Evolutionary conservation across 2,888 invertebrate species (phyloP), one percentile per base, ranked within the genome.

Genomic region (Schrankia costaestrigalis): DNA sequence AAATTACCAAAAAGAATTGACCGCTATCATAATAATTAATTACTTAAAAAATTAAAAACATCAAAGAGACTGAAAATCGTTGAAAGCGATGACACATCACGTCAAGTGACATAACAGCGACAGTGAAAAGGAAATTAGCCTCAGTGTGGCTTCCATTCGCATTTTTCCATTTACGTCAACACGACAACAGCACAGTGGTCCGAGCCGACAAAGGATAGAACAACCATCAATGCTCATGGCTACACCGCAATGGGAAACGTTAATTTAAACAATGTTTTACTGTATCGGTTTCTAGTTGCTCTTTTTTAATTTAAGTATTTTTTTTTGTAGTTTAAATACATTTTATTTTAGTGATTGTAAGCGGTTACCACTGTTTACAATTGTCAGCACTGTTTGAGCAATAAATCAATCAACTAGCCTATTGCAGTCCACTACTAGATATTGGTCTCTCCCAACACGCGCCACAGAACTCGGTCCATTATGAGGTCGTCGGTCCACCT

Each of bases 111-210:
- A 30, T 39, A 45, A 55, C 48, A 46, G 14, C 28, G 57, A 44
- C 53, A 40, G 34, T 40, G 46, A 54, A 59, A 58, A 66, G 79
- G 80, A 79, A 79, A 80, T 79, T 74, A 74, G 66, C 70, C 69
- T 41, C 58, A 56, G 55, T 55, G 54, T 56, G 40, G 47, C 30
- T 50, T 46, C 55, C 65, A 60, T 51, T 51, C 52, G 66, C 65
- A 69, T 79, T 79, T 79, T 79, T 78, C 79, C 77, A 74, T 78
- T 77, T 67, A 53, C 58, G 69, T 66, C 71, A 64, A 43, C 48
- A 43, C 59, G 59, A 64, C 64, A 56, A 45, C 45, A 47, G 41
- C 56, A 60, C 55, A 41, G 56, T 49, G 51, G 41, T 44, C 35
- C 47, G 45, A 35, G 32, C 35, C 35, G 41, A 55, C 64, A 64